These are phyloP conservation scores for Arctopsyche grandis DNA, from an alignment of 1,140 invertebrate species.

Conservation along the genomic window DNA sequence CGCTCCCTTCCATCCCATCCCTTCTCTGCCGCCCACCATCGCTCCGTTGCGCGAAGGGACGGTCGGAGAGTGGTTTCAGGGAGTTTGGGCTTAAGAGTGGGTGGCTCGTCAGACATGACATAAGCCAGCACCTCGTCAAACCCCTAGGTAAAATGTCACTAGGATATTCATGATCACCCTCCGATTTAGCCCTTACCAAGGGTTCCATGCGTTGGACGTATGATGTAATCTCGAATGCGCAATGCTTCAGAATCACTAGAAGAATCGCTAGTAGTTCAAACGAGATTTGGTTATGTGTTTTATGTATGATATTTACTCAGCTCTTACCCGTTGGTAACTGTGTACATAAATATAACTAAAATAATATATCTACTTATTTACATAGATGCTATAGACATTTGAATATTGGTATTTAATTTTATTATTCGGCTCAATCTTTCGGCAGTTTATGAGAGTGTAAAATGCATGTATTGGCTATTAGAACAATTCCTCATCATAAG, in stretches of 20 bases:
- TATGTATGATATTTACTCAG: too few species aligned
- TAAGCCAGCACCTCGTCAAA: conserved; percentile 44
- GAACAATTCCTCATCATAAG: not conserved
- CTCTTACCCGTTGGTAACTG: too few species aligned
- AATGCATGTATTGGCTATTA: not conserved
- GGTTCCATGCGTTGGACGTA: conserved; percentile 3
- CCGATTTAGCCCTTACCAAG: not conserved
- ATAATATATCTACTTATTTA: too few species aligned
- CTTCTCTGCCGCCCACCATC: too few species aligned
- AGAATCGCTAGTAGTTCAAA: too few species aligned
- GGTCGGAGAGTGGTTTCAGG: not conserved
- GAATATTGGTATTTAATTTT: too few species aligned
- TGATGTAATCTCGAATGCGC: conserved; percentile 40
- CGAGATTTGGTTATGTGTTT: too few species aligned
- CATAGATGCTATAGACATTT: too few species aligned
- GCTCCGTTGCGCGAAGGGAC: too few species aligned
- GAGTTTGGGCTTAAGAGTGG: not conserved
- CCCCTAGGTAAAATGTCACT: conserved; percentile 46
- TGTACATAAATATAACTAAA: too few species aligned
- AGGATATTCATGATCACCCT: conserved; percentile 42
- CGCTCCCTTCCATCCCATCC: not conserved
- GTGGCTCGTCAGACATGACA: conserved; percentile 42
- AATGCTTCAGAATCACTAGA: not conserved
- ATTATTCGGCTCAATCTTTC: not conserved
- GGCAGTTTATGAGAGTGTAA: not conserved